Percentiles rank a stretch among this genome's conserved stretches.
Conservation (phyloP, 2,113 vertebrate species). For the Apeltes quadracus region DNA sequence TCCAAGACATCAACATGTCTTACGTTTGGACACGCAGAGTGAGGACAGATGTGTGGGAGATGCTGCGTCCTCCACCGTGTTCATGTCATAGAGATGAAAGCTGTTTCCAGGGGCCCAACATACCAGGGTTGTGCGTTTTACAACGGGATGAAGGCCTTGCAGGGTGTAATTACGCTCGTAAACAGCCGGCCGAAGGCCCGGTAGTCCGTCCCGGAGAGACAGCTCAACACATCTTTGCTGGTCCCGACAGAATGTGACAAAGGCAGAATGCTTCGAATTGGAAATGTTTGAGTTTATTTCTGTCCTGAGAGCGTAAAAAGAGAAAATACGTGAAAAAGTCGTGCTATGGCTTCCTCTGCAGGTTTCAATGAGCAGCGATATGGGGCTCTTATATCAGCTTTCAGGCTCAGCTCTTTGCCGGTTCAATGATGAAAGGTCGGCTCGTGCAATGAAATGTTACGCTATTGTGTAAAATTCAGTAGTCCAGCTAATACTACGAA, state of each 20-base stretch:
- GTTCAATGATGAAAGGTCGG: neutral
- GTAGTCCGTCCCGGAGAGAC: constrained; percentile 12
- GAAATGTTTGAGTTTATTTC: neutral
- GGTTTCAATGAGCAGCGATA: neutral
- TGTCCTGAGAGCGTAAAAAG: neutral
- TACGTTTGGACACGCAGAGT: neutral
- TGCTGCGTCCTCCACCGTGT: constrained; percentile 25
- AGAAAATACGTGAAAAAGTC: constrained; percentile 1
- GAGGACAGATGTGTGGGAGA: constrained; percentile 50
- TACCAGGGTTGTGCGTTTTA: constrained; percentile 48
- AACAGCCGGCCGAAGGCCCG: constrained; percentile 43
- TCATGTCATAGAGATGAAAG: constrained; percentile 69
- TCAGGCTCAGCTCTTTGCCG: too few species aligned
- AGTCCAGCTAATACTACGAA: too few species aligned
- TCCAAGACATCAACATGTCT: neutral
- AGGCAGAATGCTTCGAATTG: neutral
- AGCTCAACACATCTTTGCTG: neutral
- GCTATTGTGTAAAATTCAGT: too few species aligned
- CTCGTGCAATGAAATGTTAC: constrained; percentile 1
- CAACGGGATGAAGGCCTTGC: constrained; percentile 30
- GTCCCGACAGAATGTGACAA: neutral
- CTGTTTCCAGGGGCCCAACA: constrained; percentile 67
- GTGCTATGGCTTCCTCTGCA: neutral
- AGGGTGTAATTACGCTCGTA: constrained; percentile 67
- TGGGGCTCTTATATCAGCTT: neutral